Base-by-base conservation (phyloP, 2,888 invertebrate species). In the Trissoscelio sp. region DNA sequence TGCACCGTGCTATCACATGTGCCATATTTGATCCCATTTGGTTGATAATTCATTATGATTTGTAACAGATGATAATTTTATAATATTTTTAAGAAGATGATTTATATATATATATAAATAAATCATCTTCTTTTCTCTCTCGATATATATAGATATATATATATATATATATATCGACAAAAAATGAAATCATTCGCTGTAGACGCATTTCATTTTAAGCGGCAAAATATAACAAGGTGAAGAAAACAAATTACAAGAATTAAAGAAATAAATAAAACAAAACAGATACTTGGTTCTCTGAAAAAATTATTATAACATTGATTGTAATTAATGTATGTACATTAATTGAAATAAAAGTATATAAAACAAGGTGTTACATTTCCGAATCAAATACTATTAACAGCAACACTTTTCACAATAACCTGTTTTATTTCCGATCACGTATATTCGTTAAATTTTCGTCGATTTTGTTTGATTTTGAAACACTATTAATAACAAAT, bases 261-360 rank as follows among this genome's bases (percentile, higher is more conserved):
- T 46, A 14, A 16, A 46, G 6, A 20, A 3, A 46, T 7, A 14
- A 46, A 46, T 51, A 34, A 16, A 7, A 20, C 44, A 51, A 16
- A 7, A 31, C 34, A 48, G 22, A 11, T 58, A 42, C 58, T 58
- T 58, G 42, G 58, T 58, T 39, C 39, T 58, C 58, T 28, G 37
- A 44, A 37, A 9, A 42, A 42, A 75, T 66, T 69, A 73, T 72
- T 60, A 79, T 51, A 58, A 67, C 44, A 79, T 74, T 80, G 57
- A 80, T 80, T 80, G 80, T 80, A 75, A 75, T 58, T 64, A 58
- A 58, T 80, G 64, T 75, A 75, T 80, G 80, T 80, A 80, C 57
- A 80, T 80, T 70, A 75, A 80, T 75, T 80, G 75, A 80, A 80
- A 80, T 80, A 80, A 80, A 80, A 75, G 46, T 75, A 75, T 79